Conservation (phyloP, 2,888 invertebrate genomes). For the Deroplatys truncata region DNA sequence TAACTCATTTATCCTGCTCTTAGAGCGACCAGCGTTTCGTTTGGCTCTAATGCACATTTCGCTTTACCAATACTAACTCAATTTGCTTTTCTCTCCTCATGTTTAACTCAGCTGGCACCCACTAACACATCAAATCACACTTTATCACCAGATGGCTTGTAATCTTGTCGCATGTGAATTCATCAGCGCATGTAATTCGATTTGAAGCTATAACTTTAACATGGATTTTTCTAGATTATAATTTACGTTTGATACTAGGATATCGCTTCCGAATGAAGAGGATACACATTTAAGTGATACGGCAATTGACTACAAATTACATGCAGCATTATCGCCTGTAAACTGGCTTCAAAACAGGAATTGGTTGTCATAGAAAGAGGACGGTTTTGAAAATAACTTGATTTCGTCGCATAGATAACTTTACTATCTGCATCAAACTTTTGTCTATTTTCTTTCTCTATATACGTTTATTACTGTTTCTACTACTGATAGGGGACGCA, state of each 20-base stretch:
- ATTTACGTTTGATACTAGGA: neutral
- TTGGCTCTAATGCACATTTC: neutral
- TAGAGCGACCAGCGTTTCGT: neutral
- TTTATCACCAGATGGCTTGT: neutral
- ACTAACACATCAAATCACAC: neutral
- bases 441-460: too few species aligned
- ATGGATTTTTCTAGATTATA: neutral
- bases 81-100: neutral
- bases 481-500: too few species aligned
- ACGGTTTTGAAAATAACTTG: too few species aligned
- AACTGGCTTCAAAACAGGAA: too few species aligned
- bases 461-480: too few species aligned
- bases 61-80: neutral
- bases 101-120: neutral
- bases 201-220: neutral
- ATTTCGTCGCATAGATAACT: too few species aligned
- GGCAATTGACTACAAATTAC: too few species aligned
- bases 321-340: too few species aligned
- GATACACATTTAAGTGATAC: too few species aligned
- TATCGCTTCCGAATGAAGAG: too few species aligned
- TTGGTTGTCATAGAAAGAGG: too few species aligned
- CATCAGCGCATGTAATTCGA: neutral
- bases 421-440: too few species aligned
- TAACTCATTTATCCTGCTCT: neutral
- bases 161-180: neutral